Evolutionary conservation across 2,797 vertebrate species (phyloP).

Genomic region (Melanotaenia nigrans): DNA sequence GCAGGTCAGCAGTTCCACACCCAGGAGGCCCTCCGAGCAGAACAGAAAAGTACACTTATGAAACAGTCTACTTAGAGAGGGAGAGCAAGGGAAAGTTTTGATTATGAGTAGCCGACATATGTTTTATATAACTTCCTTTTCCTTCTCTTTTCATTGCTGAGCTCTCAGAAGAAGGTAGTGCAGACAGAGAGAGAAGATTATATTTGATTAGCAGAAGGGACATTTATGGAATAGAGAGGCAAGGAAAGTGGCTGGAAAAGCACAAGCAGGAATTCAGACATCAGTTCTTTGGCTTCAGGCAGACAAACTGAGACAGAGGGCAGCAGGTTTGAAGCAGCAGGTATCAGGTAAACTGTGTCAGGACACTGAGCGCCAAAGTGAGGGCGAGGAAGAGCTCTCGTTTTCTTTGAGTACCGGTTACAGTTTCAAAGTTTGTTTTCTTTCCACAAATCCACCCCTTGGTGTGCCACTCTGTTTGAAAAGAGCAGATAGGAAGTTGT

Average conservation of each 20-base stretch:
- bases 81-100: constrained; percentile 30
- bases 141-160: neutral
- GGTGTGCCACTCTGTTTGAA: constrained; percentile 36
- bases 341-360: constrained; percentile 22
- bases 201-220: neutral
- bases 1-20: constrained; percentile 67
- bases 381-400: constrained; percentile 23
- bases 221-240: constrained; percentile 1
- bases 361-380: constrained; percentile 26
- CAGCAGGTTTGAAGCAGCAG: constrained; percentile 28
- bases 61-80: constrained; percentile 54
- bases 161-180: neutral
- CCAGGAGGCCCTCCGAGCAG: constrained; percentile 58
- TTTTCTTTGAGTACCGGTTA: constrained; percentile 61
- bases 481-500: constrained; percentile 37
- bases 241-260: neutral
- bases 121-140: constrained; percentile 41
- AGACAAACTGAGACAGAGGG: neutral
- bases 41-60: constrained; percentile 55
- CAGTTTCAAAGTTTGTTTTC: constrained; percentile 58
- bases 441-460: constrained; percentile 30
- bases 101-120: constrained; percentile 41
- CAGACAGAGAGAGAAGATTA: neutral
- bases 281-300: neutral
- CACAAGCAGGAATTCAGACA: constrained; percentile 4